These are phyloP conservation scores for Rhyacophila evoluta DNA, from an alignment of 2,888 invertebrate species.

Conservation along the genomic window DNA sequence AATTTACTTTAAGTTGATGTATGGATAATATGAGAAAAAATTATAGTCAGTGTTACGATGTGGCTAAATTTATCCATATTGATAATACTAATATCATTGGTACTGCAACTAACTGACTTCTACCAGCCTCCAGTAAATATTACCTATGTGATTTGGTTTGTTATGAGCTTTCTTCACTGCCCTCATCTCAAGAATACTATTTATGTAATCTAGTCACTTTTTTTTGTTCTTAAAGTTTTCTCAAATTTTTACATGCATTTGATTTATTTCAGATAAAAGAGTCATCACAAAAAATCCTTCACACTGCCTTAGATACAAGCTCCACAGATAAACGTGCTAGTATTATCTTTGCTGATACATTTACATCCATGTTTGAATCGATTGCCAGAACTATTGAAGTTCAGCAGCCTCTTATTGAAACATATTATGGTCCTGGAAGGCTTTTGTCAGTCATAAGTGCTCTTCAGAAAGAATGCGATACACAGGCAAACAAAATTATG, in stretches of 20 bases:
- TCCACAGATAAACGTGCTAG: constrained; percentile 78
- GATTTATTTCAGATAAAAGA: constrained; percentile 69
- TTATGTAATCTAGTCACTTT: too few relatives aligned
- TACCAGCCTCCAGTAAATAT: too few relatives aligned
- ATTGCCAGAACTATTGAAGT: constrained; percentile 87
- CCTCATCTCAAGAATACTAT: too few relatives aligned
- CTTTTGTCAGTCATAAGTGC: constrained; percentile 78
- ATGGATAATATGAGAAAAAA: constrained; percentile 1
- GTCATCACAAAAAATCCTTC: constrained; percentile 79
- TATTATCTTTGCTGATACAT: constrained; percentile 86
- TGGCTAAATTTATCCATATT: too few relatives aligned
- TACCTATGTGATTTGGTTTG: too few relatives aligned
- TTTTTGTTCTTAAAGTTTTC: too few relatives aligned
- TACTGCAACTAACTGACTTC: too few relatives aligned
- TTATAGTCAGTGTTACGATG: too few relatives aligned
- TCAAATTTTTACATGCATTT: too few relatives aligned
- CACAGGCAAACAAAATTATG: constrained; percentile 73
- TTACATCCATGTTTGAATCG: constrained; percentile 87
- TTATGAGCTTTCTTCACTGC: too few relatives aligned
- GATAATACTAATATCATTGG: too few relatives aligned
- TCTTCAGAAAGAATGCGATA: constrained; percentile 85
- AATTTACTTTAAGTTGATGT: constrained; percentile 11
- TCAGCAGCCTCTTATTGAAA: constrained; percentile 90
- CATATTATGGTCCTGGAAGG: constrained; percentile 86
- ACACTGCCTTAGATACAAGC: constrained; percentile 74